Base-by-base conservation (phyloP, 1,140 invertebrate genomes). In the Polypedilum pembai region DNA sequence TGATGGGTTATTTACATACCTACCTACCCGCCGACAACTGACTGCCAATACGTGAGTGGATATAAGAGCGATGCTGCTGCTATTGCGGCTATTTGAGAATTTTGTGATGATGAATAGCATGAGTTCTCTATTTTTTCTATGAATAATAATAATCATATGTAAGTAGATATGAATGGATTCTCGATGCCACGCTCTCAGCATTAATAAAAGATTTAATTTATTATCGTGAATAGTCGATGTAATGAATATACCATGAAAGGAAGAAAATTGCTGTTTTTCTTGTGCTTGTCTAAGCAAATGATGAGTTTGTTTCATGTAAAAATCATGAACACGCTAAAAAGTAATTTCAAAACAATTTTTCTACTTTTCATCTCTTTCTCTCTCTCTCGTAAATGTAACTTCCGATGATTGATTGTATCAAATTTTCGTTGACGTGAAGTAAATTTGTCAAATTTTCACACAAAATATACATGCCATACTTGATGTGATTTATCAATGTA, bases 21-120 rank as follows among this genome's bases (percentile, higher is more conserved):
- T 33, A 5, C 24, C 24, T 33, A 33, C 24, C 24, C 24, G 24
- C 5, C 24, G 24, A 33, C 24, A 33, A 33, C 5, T 33, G 2
- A 33, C 24, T 33, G 24, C 24, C 24, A 33, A 33, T 33, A 33
- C 45, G 45, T 56, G 45, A 33, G 24, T 5, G 24, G n/a, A n/a
- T n/a, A n/a, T 33, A 33, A 33, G 8, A 56, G 12, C 8, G 45
- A 56, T 45, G 45, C 12, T 56, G 45, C n/a, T 15, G 41, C n/a
- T n/a, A 56, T 12, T 56, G 45, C n/a, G 7, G 8, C n/a, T 56
- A 56, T 56, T 56, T 56, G 12, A 33, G 24, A 56, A 15, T 12
- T n/a, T 12, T 56, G n/a, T 56, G n/a, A 56, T 56, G 45, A 56
- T 56, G 45, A 56, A 56, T 56, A 56, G 45, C 45, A 56, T 56